Conservation (phyloP, 2,113 vertebrate species). For the Pithys albifrons region DNA sequence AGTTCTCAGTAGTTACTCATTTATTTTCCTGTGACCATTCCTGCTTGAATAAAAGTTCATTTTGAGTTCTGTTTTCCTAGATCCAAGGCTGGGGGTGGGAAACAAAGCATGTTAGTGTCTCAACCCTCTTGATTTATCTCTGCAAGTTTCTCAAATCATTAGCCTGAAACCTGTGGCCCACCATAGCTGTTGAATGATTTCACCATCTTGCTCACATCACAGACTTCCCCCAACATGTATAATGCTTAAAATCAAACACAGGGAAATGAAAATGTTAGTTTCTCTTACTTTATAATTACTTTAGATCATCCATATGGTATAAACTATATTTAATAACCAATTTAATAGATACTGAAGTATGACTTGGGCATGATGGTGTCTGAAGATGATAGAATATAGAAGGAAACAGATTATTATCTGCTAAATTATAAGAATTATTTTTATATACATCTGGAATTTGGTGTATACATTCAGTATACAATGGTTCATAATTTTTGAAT, state of each 20-base stretch:
- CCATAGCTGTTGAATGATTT: not conserved
- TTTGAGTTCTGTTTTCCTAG: not conserved
- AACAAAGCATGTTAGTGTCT: not conserved
- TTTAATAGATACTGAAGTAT: not conserved
- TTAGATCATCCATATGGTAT: not conserved
- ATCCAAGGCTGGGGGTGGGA: not conserved
- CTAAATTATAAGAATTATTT: not conserved
- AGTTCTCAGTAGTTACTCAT: not conserved
- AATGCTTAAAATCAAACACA: not conserved
- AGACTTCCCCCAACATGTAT: not conserved
- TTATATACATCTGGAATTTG: not conserved
- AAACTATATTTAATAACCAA: not conserved
- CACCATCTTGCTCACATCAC: not conserved
- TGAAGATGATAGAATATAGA: not conserved
- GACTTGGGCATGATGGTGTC: not conserved
- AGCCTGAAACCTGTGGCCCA: not conserved
- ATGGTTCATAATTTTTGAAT: not conserved
- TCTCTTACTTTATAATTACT: not conserved
- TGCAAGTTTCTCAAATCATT: not conserved
- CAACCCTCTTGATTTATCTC: not conserved
- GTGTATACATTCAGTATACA: not conserved
- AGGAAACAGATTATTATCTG: not conserved
- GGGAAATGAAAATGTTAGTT: not conserved
- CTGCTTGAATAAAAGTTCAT: not conserved
- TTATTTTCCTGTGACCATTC: not conserved